Base-by-base conservation (phyloP, 2,113 vertebrate genomes). In the Ivindomyrus marchei region DNA sequence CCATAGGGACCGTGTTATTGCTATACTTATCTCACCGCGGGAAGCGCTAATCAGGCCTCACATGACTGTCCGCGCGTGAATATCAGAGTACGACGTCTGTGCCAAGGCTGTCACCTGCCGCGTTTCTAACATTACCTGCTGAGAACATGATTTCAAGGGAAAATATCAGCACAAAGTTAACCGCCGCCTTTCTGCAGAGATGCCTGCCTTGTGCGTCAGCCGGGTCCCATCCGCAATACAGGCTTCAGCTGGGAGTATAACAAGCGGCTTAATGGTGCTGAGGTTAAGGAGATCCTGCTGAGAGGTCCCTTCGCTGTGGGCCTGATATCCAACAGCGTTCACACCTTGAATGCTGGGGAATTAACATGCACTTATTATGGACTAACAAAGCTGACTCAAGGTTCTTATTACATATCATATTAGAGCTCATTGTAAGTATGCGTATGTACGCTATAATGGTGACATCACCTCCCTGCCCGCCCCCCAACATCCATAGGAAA, bases 11-110 rank as follows among this genome's bases (percentile, higher is more conserved):
- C 89, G 89, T 8, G 1, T 17, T 87, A 7, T 90, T 93, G 91
- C 93, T 94, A 91, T 87, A 83, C 89, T 92, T 93, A 85, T 56
- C 89, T 53, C 46, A 52, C 49, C 49, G 50, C 85, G 58, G 39
- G 87, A 53, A 56, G 62, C 36, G 49, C 49, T 27, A 46, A 85
- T 70, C 4, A 62, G 74, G 49, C 4, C 49, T 89, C 89, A 90
- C 87, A 90, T 90, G 84, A 70, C 87, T 31, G 24, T 15, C 84
- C 47, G 13, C 70, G 24, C 53, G 19, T 36, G 70, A 47, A 42
- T 90, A 89, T 89, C 89, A 89, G 53, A 88, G 83, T 90, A 39
- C 85, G 39, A 1, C 39, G 62, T 88, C 24, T 88, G 52, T 87
- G 84, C 90, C 91, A 90, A 84, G 58, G 39, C 31, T 85, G 74